phyloP scores from a whole-genome alignment of 2,888 invertebrate species.

The Aplocera efformata region DNA sequence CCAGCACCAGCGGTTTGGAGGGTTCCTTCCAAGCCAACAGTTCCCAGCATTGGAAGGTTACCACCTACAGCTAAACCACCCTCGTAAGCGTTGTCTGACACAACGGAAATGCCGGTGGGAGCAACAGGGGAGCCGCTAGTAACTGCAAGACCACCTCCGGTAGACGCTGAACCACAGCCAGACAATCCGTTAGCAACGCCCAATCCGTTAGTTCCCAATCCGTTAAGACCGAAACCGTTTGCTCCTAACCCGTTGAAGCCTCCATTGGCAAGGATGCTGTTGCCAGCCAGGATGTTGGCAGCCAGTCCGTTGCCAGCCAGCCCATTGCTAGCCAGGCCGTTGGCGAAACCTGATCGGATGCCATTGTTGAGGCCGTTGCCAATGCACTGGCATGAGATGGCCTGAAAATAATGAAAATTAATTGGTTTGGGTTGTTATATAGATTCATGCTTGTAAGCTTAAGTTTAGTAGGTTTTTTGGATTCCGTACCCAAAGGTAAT shows the following conservation, averaged over 20 bases:
- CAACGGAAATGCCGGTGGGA: constrained; percentile 23
- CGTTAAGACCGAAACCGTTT: constrained; percentile 5
- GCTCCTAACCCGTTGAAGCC: constrained; percentile 1
- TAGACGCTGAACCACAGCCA: constrained; percentile 9
- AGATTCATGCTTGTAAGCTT: neutral
- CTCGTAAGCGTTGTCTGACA: constrained; percentile 40
- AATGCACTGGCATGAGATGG: constrained; percentile 18
- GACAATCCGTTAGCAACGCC: constrained; percentile 3
- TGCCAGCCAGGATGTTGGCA: constrained; percentile 16
- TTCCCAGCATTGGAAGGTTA: constrained; percentile 30
- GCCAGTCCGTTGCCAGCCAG: constrained; percentile 17
- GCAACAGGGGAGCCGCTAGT: constrained; percentile 33
- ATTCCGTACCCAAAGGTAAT: too few relatives aligned
- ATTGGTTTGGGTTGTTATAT: neutral
- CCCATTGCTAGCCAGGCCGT: constrained; percentile 13
- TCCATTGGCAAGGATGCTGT: constrained; percentile 13
- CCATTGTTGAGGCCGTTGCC: constrained; percentile 3
- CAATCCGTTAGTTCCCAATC: constrained; percentile 5
- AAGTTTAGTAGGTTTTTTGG: too few relatives aligned
- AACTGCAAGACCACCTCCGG: constrained; percentile 15
- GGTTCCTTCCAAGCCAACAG: constrained; percentile 29
- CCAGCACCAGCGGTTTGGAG: constrained; percentile 31
- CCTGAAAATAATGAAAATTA: constrained; percentile 11
- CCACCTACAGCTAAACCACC: constrained; percentile 31
- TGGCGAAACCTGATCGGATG: constrained; percentile 10